A percentile compares a stretch with the other conserved stretches of the same genome.
phyloP scores from a whole-genome alignment of 1,140 invertebrate species.

The Artemia franciscana region DNA sequence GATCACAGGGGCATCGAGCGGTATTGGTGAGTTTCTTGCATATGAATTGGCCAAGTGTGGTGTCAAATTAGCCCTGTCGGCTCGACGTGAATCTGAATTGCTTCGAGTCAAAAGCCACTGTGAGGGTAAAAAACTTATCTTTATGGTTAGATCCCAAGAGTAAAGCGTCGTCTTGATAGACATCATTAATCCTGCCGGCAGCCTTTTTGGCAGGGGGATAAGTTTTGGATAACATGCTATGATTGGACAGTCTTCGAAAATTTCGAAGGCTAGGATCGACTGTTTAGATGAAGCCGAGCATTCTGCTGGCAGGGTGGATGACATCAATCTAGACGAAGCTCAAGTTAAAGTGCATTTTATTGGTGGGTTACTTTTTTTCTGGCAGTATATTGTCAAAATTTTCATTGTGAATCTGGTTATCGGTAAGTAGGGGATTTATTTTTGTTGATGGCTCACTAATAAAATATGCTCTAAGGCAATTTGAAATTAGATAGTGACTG shows the following conservation, averaged over 20 bases:
- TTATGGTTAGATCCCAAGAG: neutral
- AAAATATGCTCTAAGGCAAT: too few species aligned
- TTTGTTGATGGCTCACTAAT: too few species aligned
- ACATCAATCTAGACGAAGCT: too few species aligned
- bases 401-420: too few species aligned
- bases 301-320: too few species aligned
- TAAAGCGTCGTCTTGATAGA: neutral
- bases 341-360: too few species aligned
- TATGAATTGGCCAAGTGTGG: constrained; percentile 39
- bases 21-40: constrained; percentile 57
- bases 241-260: constrained; percentile 15
- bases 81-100: constrained; percentile 42
- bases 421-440: too few species aligned
- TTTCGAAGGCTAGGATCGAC: constrained; percentile 25
- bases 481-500: too few species aligned
- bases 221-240: neutral
- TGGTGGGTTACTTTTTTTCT: too few species aligned
- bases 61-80: constrained; percentile 47
- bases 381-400: too few species aligned
- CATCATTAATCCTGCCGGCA: neutral
- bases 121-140: constrained; percentile 24
- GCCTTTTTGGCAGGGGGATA: neutral
- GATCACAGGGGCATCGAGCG: constrained; percentile 71
- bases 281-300: too few species aligned
- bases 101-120: constrained; percentile 44